phyloP scores from a whole-genome alignment of 1,140 invertebrate genomes.

The Trachelipus rathkii region DNA sequence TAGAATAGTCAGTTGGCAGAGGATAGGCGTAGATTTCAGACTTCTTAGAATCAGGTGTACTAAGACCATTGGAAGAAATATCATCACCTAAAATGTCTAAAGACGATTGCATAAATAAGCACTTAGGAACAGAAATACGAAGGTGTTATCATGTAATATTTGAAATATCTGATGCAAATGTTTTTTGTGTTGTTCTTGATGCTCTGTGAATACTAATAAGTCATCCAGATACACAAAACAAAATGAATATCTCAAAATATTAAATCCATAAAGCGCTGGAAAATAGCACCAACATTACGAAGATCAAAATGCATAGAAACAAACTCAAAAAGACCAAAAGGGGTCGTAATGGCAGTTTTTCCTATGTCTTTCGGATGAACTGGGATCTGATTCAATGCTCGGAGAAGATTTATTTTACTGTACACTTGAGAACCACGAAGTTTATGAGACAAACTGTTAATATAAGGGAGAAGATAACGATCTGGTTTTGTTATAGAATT shows the following conservation, averaged over 20 bases:
- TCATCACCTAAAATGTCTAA: conserved; percentile 18
- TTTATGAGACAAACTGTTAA: conserved; percentile 34
- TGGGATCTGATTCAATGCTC: background rate
- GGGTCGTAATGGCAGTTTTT: too few species aligned
- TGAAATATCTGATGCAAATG: conserved; percentile 14
- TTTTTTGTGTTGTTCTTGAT: conserved; percentile 1
- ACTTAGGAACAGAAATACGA: conserved; percentile 6
- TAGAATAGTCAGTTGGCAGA: background rate
- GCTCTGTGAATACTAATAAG: conserved; percentile 52
- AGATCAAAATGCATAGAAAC: conserved; percentile 33
- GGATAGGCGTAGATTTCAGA: conserved; percentile 14
- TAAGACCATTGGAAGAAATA: conserved; percentile 16
- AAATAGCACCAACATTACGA: conserved; percentile 29
- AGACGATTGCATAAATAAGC: background rate
- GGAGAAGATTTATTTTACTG: conserved; percentile 24
- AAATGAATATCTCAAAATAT: conserved; percentile 27
- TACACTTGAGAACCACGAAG: conserved; percentile 31
- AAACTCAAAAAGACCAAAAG: conserved; percentile 45
- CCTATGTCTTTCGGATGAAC: conserved; percentile 32
- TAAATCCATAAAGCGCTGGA: conserved; percentile 35
- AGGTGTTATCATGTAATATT: background rate
- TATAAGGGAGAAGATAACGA: conserved; percentile 46
- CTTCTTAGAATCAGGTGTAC: background rate
- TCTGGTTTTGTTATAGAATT: conserved; percentile 46
- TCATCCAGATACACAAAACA: conserved; percentile 61